Evolutionary conservation across 2,797 vertebrate genomes (phyloP).

Genomic region (Propithecus perrieri): DNA sequence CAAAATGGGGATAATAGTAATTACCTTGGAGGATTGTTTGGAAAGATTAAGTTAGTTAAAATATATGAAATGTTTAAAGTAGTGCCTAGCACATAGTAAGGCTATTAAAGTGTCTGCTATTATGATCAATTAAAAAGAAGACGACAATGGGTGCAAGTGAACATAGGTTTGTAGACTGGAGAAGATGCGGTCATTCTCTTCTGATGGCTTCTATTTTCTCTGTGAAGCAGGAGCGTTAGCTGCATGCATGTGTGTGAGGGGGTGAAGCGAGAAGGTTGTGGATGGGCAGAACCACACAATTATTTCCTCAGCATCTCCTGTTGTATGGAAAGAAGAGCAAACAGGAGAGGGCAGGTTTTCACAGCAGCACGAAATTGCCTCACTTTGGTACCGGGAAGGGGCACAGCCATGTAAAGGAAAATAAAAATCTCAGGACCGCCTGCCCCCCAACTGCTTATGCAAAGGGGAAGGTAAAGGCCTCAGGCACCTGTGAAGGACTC

Average conservation of each 20-base stretch:
- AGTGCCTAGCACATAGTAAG: background rate
- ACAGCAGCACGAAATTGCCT: background rate
- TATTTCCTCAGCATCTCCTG: background rate
- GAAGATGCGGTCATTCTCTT: background rate
- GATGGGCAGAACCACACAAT: background rate
- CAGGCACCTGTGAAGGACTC: background rate
- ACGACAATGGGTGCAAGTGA: background rate
- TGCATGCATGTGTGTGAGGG: background rate
- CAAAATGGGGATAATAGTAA: background rate
- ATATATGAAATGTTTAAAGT: background rate
- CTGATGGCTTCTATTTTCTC: background rate
- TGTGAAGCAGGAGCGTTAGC: background rate
- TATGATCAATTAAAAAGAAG: background rate
- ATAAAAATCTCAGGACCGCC: background rate
- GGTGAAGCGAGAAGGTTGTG: fast-evolving
- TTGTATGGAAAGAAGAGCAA: background rate
- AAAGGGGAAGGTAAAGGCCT: background rate
- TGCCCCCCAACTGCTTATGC: background rate
- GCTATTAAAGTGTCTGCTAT: background rate
- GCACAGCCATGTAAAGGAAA: background rate
- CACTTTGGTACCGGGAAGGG: background rate
- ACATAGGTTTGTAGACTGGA: background rate
- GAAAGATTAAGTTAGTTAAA: slow-evolving; percentile 4
- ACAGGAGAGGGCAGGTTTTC: background rate
- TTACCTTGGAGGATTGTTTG: background rate